Conservation (phyloP, 2,888 invertebrate genomes). For the Abrostola tripartita region DNA sequence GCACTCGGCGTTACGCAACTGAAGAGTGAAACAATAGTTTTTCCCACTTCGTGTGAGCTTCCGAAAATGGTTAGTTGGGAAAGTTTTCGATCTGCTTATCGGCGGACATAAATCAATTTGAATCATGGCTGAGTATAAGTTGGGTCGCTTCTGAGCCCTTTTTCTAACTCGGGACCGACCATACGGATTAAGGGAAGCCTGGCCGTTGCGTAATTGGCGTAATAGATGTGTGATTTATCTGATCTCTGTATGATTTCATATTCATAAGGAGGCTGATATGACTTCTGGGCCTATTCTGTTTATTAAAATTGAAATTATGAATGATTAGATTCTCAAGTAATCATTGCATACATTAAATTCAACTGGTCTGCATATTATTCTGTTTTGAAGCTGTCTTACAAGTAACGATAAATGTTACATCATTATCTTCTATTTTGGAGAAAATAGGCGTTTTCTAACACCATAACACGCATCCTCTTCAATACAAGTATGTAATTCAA, state of each 20-base stretch:
- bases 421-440: no score
- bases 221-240: conserved; percentile 84
- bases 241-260: conserved; percentile 52
- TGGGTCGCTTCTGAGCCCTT: conserved; percentile 79
- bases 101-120: conserved; percentile 85
- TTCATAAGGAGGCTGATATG: conserved; percentile 14
- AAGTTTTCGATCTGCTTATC: conserved; percentile 83
- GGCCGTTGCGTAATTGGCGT: conserved; percentile 85
- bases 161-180: conserved; percentile 76
- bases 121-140: conserved; percentile 77
- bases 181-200: conserved; percentile 80
- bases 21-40: conserved; percentile 76
- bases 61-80: conserved; percentile 64
- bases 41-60: conserved; percentile 56
- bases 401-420: no score
- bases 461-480: not conserved
- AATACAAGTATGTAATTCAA: conserved; percentile 17
- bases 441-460: no score
- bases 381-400: no score
- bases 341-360: no score
- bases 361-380: no score
- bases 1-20: conserved; percentile 65
- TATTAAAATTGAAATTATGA: no score
- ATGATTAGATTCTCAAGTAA: no score
- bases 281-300: not conserved